phyloP scores from a whole-genome alignment of 2,113 vertebrate genomes.

The Anarhynchus alexandrinus region DNA sequence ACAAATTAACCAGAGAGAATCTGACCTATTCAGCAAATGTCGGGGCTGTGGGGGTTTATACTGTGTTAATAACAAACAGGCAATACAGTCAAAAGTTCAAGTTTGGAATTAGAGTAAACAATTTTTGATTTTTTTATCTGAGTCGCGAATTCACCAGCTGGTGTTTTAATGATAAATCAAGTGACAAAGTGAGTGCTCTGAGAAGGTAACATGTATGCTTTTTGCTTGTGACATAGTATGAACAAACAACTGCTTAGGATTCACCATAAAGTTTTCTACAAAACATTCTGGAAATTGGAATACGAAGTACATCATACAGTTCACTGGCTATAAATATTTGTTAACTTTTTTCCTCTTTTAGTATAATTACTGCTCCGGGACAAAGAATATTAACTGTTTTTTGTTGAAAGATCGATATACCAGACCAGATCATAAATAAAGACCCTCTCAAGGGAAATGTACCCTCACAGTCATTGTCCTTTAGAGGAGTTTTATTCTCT shows the following conservation, averaged over 20 bases:
- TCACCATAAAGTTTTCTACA: neutral
- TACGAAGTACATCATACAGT: neutral
- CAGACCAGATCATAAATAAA: slow-evolving; percentile 10
- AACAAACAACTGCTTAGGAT: neutral
- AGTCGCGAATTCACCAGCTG: neutral
- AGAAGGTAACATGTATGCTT: neutral
- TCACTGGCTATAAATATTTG: neutral
- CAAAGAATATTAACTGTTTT: neutral
- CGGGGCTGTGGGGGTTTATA: neutral
- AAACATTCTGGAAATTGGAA: neutral
- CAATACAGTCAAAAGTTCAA: neutral
- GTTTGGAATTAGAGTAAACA: neutral
- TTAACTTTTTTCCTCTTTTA: neutral
- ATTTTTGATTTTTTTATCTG: neutral
- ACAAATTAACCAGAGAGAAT: slow-evolving; percentile 17
- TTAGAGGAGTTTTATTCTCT: neutral
- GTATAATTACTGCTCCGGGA: neutral
- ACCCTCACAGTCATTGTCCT: neutral
- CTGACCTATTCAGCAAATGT: slow-evolving; percentile 35
- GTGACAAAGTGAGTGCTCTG: neutral
- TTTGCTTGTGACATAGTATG: neutral
- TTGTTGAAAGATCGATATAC: slow-evolving; percentile 12
- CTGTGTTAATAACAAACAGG: neutral
- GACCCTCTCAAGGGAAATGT: neutral
- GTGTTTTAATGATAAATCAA: neutral